Conservation (phyloP, 2,888 invertebrate genomes). For the Patella ulyssiponensis region DNA sequence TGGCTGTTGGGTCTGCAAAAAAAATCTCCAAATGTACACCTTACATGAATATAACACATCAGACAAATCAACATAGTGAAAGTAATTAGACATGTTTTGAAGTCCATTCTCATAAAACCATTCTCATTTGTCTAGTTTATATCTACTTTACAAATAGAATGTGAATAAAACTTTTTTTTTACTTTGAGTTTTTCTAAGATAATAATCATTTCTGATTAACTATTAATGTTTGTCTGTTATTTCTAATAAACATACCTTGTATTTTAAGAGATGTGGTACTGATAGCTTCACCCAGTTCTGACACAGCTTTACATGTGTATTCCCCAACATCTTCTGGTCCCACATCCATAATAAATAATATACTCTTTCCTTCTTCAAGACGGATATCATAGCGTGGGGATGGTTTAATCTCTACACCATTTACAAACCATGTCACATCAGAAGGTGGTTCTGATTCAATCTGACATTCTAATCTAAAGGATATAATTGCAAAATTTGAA, state of each 20-base stretch:
- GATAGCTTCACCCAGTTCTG: conserved; percentile 94
- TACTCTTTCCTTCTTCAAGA: conserved; percentile 61
- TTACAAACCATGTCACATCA: conserved; percentile 73
- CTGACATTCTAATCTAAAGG: conserved; percentile 65
- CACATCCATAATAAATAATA: conserved; percentile 68
- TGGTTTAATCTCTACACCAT: conserved; percentile 72
- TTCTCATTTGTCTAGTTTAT: too few relatives aligned
- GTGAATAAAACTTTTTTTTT: too few relatives aligned
- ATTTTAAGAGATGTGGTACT: conserved; percentile 87
- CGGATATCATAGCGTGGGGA: conserved; percentile 68
- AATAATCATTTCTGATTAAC: too few relatives aligned
- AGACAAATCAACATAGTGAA: neutral
- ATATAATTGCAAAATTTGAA: neutral
- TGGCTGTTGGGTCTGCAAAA: conserved; percentile 38
- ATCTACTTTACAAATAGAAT: too few relatives aligned
- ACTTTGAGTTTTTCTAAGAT: too few relatives aligned
- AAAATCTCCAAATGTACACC: neutral
- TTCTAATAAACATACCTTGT: conserved; percentile 52
- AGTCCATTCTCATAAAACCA: too few relatives aligned
- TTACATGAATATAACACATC: neutral
- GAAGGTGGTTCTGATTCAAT: conserved; percentile 68
- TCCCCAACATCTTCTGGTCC: conserved; percentile 94
- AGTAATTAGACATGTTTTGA: neutral
- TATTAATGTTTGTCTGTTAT: too few relatives aligned
- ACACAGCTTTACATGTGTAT: conserved; percentile 93